Evolutionary conservation across 2,888 invertebrate species (phyloP), one percentile per base, ranked within the genome.

Genomic region (Petrophora chlorosata): DNA sequence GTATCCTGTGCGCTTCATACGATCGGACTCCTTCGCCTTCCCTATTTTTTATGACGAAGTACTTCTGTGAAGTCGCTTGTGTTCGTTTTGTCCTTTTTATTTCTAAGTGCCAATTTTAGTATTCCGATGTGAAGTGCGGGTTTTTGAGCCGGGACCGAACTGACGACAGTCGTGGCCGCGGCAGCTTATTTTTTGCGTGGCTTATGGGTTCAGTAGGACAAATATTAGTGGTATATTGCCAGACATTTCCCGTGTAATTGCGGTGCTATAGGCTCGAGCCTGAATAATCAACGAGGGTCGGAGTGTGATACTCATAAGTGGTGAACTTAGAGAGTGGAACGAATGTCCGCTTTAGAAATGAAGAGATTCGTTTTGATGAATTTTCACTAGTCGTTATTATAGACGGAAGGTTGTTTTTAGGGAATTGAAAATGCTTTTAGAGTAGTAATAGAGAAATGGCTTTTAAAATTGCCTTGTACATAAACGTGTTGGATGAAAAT

Each of bases 221-320:
- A 9, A 29, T 16, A 33, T 40, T 46, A 40, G 34, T 42, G 32
- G 16, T 40, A 12, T 35, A 30, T 17, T 29, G 10, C 34, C 7
- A 14, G 30, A 15, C 22, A 13, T 15, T 38, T 61, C 64, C 65
- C 63, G 66, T 69, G 65, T 63, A 59, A 61, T 57, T 65, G 70
- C 67, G 79, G 79, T 79, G 79, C 79, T 79, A 76, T 68, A 70
- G 72, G 73, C 73, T 58, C 65, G 73, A 76, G 76, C 76, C 76
- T 48, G 17, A 12, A 26, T 26, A 26, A 30, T 26, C 8, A 17
- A 19, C 5, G 14, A 19, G 33, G 19, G 22, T 25, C 23, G 7
- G 22, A 41, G 17, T 30, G 8, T 22, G 25, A 14, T 32, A 16
- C 16, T 12, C 15, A 15, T 9, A 22, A 15, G 15, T 16, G 32